A percentile compares a stretch with the other conserved stretches of the same genome.
Conservation (phyloP, 1,140 invertebrate genomes). For the Dysdera silvatica region DNA sequence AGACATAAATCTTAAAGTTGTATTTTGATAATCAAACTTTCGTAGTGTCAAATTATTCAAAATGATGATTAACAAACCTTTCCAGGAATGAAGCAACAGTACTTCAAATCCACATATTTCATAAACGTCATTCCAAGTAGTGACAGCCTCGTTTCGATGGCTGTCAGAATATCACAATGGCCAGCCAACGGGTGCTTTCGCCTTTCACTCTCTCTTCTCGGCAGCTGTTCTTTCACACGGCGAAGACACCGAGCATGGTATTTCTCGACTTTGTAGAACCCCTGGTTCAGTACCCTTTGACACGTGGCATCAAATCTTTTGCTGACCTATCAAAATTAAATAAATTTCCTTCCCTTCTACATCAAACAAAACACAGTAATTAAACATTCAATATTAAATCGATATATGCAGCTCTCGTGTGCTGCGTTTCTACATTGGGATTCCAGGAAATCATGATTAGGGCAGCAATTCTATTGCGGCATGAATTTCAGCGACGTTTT, state of each 20-base stretch:
- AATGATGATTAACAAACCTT: slow-evolving; percentile 50
- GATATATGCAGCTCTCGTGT: too few species aligned
- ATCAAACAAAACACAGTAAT: background rate
- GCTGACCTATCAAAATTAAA: slow-evolving; percentile 58
- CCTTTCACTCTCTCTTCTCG: slow-evolving; percentile 78
- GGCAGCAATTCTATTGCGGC: too few species aligned
- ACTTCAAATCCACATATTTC: slow-evolving; percentile 68
- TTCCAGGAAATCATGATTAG: too few species aligned
- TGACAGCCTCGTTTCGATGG: slow-evolving; percentile 80
- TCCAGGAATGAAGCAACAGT: slow-evolving; percentile 89
- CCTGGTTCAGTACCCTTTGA: slow-evolving; percentile 65
- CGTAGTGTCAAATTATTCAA: background rate
- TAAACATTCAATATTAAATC: too few species aligned
- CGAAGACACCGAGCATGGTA: slow-evolving; percentile 59
- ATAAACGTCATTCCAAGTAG: slow-evolving; percentile 86
- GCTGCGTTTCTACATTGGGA: too few species aligned
- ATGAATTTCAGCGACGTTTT: too few species aligned
- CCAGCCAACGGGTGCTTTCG: slow-evolving; percentile 70
- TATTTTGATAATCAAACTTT: background rate
- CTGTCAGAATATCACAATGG: slow-evolving; percentile 79
- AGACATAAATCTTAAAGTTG: too few species aligned
- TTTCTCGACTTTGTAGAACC: slow-evolving; percentile 68
- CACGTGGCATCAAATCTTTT: slow-evolving; percentile 65
- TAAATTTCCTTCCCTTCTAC: background rate
- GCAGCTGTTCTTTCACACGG: slow-evolving; percentile 68